A percentile compares a stretch with the other conserved stretches of the same genome.
These are phyloP conservation scores for Porites cylindrica DNA, from an alignment of 92 coral and sea anemone species.

Conservation along the genomic window DNA sequence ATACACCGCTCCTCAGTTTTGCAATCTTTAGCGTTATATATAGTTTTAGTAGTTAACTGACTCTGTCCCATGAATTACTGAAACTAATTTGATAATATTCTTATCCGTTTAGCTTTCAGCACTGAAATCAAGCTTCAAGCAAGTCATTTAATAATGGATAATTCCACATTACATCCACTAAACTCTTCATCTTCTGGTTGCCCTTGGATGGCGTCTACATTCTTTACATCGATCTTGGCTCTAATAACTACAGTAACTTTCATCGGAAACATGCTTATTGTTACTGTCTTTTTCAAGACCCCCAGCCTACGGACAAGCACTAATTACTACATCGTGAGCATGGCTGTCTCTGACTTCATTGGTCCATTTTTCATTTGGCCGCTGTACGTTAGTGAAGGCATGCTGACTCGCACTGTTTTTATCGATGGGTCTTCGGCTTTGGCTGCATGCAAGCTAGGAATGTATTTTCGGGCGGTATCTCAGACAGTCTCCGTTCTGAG, in stretches of 20 bases:
- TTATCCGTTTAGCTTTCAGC: not conserved
- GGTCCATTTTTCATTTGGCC: not conserved
- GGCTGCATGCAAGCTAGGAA: not conserved
- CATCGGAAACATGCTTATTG: not conserved
- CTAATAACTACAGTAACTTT: not conserved
- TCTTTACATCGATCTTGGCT: not conserved
- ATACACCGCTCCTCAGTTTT: too few relatives aligned
- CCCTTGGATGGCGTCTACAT: not conserved
- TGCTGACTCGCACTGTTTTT: not conserved
- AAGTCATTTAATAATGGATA: not conserved
- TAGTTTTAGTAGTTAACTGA: too few relatives aligned
- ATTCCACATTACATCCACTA: not conserved
- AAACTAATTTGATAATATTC: too few relatives aligned
- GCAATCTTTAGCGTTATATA: too few relatives aligned
- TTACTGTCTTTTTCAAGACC: not conserved
- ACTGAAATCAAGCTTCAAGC: not conserved
- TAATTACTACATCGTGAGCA: slow-evolving; percentile 1
- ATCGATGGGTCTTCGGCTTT: not conserved
- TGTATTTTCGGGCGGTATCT: not conserved
- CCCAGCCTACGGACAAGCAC: slow-evolving; percentile 1
- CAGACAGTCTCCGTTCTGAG: not conserved
- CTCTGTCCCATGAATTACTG: too few relatives aligned
- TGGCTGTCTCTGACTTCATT: not conserved
- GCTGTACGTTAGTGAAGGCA: not conserved
- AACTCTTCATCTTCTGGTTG: not conserved